phyloP scores from a whole-genome alignment of 2,113 vertebrate genomes.

The Columba livia region DNA sequence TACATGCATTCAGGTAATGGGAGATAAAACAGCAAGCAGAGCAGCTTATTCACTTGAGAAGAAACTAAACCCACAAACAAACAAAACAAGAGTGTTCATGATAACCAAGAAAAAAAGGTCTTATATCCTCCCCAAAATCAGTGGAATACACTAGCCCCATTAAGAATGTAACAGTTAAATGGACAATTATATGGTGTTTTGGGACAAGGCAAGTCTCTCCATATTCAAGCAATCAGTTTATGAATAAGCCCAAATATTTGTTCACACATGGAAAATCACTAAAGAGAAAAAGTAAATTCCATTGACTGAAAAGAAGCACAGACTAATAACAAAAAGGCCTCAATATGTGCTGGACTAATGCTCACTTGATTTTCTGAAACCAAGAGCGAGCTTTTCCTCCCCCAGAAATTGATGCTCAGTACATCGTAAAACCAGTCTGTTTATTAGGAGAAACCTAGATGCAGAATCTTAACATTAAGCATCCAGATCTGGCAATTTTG shows the following conservation, averaged over 20 bases:
- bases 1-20: neutral
- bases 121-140: neutral
- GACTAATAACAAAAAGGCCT: neutral
- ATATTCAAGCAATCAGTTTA: neutral
- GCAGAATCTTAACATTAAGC: neutral
- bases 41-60: neutral
- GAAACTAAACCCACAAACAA: neutral
- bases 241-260: neutral
- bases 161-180: neutral
- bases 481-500: neutral
- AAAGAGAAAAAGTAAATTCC: neutral
- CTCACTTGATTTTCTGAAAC: neutral
- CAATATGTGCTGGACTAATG: neutral
- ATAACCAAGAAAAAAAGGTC: neutral
- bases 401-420: neutral
- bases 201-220: neutral
- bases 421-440: neutral
- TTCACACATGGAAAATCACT: neutral
- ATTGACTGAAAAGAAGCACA: neutral
- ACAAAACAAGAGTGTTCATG: neutral
- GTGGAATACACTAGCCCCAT: neutral
- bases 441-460: neutral
- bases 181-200: neutral
- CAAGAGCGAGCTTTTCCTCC: neutral
- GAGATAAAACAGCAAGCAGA: neutral